Conservation (phyloP, 1,140 invertebrate genomes). For the Listronotus bonariensis region DNA sequence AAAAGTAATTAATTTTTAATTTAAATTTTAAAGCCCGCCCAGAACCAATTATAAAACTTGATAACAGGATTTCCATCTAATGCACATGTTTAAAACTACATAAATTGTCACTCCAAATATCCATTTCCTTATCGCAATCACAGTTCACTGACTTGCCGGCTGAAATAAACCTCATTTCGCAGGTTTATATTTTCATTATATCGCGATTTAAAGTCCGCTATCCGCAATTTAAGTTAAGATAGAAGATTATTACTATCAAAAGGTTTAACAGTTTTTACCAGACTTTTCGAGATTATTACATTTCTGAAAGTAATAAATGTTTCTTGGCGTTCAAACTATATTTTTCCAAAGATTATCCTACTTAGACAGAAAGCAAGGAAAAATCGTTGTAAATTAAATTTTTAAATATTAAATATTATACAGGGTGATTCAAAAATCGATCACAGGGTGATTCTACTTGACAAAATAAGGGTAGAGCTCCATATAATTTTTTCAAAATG, state of each 20-base stretch:
- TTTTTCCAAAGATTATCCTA: too few species aligned
- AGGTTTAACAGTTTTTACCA: too few species aligned
- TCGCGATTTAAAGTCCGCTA: slow-evolving; percentile 10
- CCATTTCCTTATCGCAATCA: slow-evolving; percentile 30
- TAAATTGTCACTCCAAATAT: slow-evolving; percentile 24
- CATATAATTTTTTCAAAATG: too few species aligned
- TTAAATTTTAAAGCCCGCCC: not conserved
- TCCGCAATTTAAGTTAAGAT: slow-evolving; percentile 16
- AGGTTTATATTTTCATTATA: slow-evolving; percentile 28
- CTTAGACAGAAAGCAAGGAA: too few species aligned
- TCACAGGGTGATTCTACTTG: too few species aligned
- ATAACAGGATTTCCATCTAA: slow-evolving; percentile 24
- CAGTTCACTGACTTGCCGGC: slow-evolving; percentile 26
- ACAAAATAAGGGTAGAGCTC: too few species aligned
- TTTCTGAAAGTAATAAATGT: too few species aligned
- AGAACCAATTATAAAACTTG: slow-evolving; percentile 10
- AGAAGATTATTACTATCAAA: slow-evolving; percentile 11
- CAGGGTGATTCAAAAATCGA: too few species aligned
- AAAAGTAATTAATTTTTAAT: not conserved
- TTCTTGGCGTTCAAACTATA: too few species aligned
- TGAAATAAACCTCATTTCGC: slow-evolving; percentile 31
- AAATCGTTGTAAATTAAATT: too few species aligned
- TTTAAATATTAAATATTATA: too few species aligned
- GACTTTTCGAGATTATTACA: too few species aligned
- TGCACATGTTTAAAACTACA: slow-evolving; percentile 28